A percentile compares a stretch with the other conserved stretches of the same genome.
These are phyloP conservation scores for Imbricaverruca yamaguchii DNA, from an alignment of 2,888 invertebrate species.

Conservation along the genomic window DNA sequence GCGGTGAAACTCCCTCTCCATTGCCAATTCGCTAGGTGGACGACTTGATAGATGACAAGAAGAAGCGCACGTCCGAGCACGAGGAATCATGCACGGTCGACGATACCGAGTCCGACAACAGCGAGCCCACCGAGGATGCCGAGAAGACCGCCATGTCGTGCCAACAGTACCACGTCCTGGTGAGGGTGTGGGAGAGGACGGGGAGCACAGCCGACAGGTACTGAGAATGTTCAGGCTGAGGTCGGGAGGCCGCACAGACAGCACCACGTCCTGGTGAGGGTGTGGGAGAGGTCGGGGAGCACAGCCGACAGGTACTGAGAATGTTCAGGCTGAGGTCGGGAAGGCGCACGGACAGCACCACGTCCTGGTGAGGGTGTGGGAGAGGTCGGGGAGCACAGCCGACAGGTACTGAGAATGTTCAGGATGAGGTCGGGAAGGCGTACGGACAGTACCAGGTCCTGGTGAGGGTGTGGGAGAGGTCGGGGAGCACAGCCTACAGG, in stretches of 20 bases:
- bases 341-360: slow-evolving; percentile 26
- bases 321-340: background rate
- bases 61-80: background rate
- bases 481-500: too few species aligned
- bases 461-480: background rate
- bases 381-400: too few species aligned
- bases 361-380: slow-evolving; percentile 22
- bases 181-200: too few species aligned
- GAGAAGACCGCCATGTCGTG: too few species aligned
- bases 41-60: background rate
- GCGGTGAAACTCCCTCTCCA: too few species aligned
- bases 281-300: too few species aligned
- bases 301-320: too few species aligned
- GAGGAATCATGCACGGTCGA: slow-evolving; percentile 7
- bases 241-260: slow-evolving; percentile 24
- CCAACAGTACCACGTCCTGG: too few species aligned
- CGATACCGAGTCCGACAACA: slow-evolving; percentile 19
- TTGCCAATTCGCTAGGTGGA: background rate
- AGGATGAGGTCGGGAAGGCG: slow-evolving; percentile 9
- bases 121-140: slow-evolving; percentile 19
- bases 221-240: background rate
- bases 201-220: too few species aligned
- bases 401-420: too few species aligned
- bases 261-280: slow-evolving; percentile 25
- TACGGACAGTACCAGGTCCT: background rate